Base-by-base conservation (phyloP, 2,888 invertebrate species). In the Drosophila neotestacea region DNA sequence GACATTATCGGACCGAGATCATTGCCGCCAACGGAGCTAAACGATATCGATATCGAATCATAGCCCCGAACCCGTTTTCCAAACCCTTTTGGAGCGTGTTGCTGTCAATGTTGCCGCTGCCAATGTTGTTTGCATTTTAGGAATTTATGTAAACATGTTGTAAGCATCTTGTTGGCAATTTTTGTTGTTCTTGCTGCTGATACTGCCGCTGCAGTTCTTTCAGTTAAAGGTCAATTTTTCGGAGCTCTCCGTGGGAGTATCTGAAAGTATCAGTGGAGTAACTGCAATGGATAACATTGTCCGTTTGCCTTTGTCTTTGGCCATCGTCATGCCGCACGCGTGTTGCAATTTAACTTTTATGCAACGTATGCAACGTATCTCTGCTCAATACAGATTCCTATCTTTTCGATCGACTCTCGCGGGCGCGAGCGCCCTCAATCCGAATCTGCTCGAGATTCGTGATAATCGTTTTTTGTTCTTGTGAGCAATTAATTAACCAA, bases 101-200 rank as follows among this genome's bases (percentile, higher is more conserved):
- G 85, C 89, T 88, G 86, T 86, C 85, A 89, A 88, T 85, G 88
- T 82, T 71, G 81, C 64, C 70, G 74, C 68, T 55, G 66, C 54
- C 62, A 79, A 75, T 84, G 89, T 90, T 90, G 88, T 89, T 89
- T 90, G 89, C 89, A 90, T 89, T 90, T 90, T 77, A 83, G 90
- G 89, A 90, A 89, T 89, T 90, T 90, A 89, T 90, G 90, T 89
- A 90, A 90, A 89, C 88, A 90, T 90, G 75, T 86, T 89, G 88
- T 90, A 81, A 77, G 89, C 77, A 79, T 64, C 79, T 76, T 74
- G 79, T 71, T 68, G 71, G 66, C 60, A 74, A 70, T 75, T 61
- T 62, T 69, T 75, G 70, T 54, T 54, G 70, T 52, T 63, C 32
- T 11, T 56, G 50, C 42, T 70, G 66, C 32, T 65, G 63, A 62